Conservation (phyloP, 2,113 vertebrate species). For the Haemorhous mexicanus region DNA sequence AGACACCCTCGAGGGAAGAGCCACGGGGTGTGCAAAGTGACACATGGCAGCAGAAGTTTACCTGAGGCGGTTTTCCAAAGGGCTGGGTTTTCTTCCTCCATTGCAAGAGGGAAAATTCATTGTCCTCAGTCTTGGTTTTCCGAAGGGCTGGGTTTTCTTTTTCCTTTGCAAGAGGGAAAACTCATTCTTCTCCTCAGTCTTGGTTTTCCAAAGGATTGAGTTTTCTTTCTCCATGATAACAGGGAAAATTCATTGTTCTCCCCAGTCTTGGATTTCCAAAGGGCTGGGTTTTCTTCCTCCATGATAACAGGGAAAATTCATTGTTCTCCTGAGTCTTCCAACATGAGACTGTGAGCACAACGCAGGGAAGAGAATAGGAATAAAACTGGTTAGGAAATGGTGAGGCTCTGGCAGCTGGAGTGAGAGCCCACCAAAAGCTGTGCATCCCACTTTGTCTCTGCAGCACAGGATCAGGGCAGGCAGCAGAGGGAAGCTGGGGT, state of each 20-base stretch:
- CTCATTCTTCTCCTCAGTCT: neutral
- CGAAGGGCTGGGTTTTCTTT: neutral
- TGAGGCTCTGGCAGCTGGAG: rapidly evolving
- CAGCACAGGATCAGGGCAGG: neutral
- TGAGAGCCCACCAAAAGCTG: neutral
- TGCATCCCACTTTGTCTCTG: neutral
- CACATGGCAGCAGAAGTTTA: neutral
- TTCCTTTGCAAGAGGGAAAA: neutral
- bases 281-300: no score
- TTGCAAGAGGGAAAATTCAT: no score
- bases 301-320: no score
- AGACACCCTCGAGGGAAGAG: rapidly evolving
- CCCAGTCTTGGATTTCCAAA: no score
- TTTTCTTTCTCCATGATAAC: no score
- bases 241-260: no score
- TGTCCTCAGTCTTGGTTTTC: neutral
- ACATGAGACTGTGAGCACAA: rapidly evolving
- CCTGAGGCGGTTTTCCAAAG: neutral
- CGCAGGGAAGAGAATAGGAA: neutral
- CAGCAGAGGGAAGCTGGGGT: neutral
- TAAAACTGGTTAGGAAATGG: neutral
- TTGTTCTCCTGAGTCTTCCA: no score
- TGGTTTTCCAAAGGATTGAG: no score
- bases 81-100: neutral
- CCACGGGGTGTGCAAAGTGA: neutral